A percentile compares a stretch with the other conserved stretches of the same genome.
phyloP scores from a whole-genome alignment of 2,797 vertebrate genomes.

The Pseudochromis fuscus region DNA sequence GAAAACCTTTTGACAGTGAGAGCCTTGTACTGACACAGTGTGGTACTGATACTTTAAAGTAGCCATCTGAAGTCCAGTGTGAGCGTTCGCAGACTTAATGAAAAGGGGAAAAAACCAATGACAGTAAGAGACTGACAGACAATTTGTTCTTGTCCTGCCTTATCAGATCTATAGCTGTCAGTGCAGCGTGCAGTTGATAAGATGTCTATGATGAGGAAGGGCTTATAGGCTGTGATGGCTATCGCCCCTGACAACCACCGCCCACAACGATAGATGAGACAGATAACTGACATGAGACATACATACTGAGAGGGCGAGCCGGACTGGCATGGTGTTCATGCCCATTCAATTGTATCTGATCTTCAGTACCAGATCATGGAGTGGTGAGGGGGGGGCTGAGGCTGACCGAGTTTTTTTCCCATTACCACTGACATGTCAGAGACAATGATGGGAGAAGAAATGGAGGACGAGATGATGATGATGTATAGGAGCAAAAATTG shows the following conservation, averaged over 20 bases:
- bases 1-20: background rate
- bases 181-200: slow-evolving; percentile 46
- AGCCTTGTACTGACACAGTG: background rate
- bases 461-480: slow-evolving; percentile 29
- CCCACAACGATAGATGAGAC: slow-evolving; percentile 52
- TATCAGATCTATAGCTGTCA: slow-evolving; percentile 63
- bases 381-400: slow-evolving; percentile 14
- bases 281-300: slow-evolving; percentile 63
- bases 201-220: slow-evolving; percentile 54
- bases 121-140: slow-evolving; percentile 57
- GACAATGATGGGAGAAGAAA: slow-evolving; percentile 25
- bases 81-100: background rate
- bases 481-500: slow-evolving; percentile 60
- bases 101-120: slow-evolving; percentile 2
- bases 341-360: slow-evolving; percentile 46
- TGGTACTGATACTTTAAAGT: background rate
- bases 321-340: slow-evolving; percentile 12
- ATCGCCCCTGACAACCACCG: slow-evolving; percentile 67
- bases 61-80: background rate
- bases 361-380: slow-evolving; percentile 9
- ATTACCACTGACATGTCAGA: slow-evolving; percentile 42
- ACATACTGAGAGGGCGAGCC: slow-evolving; percentile 27
- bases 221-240: slow-evolving; percentile 59
- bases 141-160: slow-evolving; percentile 63
- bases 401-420: slow-evolving; percentile 44